These are phyloP conservation scores for Melospiza melodia DNA, from an alignment of 2,113 vertebrate species.

Conservation along the genomic window DNA sequence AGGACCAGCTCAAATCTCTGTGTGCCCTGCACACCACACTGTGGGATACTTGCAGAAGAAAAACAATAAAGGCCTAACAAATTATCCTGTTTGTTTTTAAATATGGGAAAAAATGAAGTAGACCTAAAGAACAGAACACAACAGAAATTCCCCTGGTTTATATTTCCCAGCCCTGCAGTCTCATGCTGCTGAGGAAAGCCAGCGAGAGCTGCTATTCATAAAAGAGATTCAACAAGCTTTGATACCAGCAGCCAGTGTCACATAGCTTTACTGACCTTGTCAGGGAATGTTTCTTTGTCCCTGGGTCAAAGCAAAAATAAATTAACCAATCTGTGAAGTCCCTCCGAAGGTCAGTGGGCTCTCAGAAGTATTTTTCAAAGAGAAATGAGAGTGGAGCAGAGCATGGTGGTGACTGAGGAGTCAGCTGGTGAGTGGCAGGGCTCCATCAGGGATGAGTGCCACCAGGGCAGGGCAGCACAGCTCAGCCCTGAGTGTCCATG, in stretches of 20 bases:
- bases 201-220: neutral
- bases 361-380: neutral
- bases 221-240: neutral
- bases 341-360: neutral
- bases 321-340: neutral
- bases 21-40: neutral
- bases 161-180: neutral
- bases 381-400: neutral
- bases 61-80: neutral
- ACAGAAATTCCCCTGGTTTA: neutral
- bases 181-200: neutral
- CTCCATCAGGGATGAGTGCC: accelerated
- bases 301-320: neutral
- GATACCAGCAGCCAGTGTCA: neutral
- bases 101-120: neutral
- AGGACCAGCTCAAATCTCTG: neutral
- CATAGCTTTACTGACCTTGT: neutral
- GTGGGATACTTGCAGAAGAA: neutral
- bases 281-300: neutral
- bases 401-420: neutral
- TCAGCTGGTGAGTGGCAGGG: neutral
- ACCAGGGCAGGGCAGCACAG: neutral
- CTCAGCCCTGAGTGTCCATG: neutral
- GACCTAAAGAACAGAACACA: neutral
- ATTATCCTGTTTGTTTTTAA: neutral